A percentile compares a stretch with the other conserved stretches of the same genome.
Evolutionary conservation across 2,888 invertebrate species (phyloP).

Genomic region (Brachynemurus nebulosus): DNA sequence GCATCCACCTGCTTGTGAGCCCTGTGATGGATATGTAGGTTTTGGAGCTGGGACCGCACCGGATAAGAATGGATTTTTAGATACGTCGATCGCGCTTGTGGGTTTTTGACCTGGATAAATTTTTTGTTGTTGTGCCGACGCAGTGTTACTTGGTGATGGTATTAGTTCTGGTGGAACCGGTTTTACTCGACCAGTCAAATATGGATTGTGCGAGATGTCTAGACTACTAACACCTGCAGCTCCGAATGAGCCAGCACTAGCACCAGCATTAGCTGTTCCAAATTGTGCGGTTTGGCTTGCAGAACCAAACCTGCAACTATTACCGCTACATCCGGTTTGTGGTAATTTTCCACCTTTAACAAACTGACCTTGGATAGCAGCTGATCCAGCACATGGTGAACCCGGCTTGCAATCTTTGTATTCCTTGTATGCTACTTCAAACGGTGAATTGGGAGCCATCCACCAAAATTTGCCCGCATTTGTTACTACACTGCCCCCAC

Average conservation of each 20-base stretch:
- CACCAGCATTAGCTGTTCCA: slow-evolving; percentile 10
- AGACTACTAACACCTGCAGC: slow-evolving; percentile 6
- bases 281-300: no score
- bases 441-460: slow-evolving; percentile 43
- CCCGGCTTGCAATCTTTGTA: slow-evolving; percentile 27
- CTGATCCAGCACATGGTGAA: slow-evolving; percentile 21
- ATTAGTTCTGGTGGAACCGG: slow-evolving; percentile 5
- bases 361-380: slow-evolving; percentile 12
- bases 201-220: slow-evolving; percentile 23
- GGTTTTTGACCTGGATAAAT: not conserved
- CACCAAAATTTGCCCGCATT: slow-evolving; percentile 47
- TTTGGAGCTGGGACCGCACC: not conserved
- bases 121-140: no score
- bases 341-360: slow-evolving; percentile 8
- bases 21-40: slow-evolving; percentile 1
- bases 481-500: no score
- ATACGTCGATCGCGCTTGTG: not conserved
- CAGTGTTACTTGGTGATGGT: not conserved
- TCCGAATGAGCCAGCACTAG: slow-evolving; percentile 3
- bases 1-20: not conserved
- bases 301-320: no score
- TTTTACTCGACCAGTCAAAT: slow-evolving; percentile 21
- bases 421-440: slow-evolving; percentile 34
- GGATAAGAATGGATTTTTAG: slow-evolving; percentile 2
- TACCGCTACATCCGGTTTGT: slow-evolving; percentile 8